These are phyloP conservation scores for Portunus trituberculatus DNA, from an alignment of 1,140 invertebrate species.

Conservation along the genomic window DNA sequence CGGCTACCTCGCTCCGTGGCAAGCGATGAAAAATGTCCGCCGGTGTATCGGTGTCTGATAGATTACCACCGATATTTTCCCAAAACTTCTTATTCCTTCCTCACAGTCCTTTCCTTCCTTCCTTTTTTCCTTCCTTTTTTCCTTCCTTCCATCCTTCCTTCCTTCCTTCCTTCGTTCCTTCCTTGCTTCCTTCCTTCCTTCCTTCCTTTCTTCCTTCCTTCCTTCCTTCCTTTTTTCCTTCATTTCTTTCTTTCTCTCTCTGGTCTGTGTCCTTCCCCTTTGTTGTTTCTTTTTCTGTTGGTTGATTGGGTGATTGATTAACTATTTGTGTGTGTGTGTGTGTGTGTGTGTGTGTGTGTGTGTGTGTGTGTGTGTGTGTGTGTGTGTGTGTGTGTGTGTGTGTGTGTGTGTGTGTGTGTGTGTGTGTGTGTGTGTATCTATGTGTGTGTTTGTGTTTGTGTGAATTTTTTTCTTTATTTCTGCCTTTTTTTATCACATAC, in stretches of 20 bases:
- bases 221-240: not conserved
- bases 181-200: not conserved
- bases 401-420: no score
- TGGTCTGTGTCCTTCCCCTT: not conserved
- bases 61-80: not conserved
- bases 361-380: no score
- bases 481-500: no score
- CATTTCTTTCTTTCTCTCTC: not conserved
- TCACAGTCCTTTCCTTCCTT: no score
- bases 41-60: constrained; percentile 1
- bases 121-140: no score
- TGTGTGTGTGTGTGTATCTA: no score
- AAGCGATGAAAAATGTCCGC: not conserved
- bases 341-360: no score
- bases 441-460: no score
- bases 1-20: not conserved
- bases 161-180: not conserved
- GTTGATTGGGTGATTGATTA: no score
- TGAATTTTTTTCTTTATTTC: no score
- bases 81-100: not conserved
- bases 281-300: not conserved
- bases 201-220: not conserved
- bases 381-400: no score
- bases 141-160: not conserved
- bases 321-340: no score